These are phyloP conservation scores for Poeciliopsis turneri DNA, from an alignment of 2,797 vertebrate species.

Conservation along the genomic window DNA sequence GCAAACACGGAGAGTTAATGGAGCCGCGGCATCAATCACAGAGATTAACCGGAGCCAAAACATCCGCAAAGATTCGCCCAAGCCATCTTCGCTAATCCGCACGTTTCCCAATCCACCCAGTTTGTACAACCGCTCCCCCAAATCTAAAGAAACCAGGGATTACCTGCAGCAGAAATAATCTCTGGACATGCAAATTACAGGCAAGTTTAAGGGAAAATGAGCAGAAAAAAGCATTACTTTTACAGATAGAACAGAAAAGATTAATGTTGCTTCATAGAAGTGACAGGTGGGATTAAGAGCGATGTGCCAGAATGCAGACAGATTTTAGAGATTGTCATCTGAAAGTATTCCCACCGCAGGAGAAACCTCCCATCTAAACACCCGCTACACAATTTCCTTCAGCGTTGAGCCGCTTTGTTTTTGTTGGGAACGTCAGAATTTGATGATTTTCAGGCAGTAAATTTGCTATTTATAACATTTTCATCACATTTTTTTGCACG, in stretches of 20 bases:
- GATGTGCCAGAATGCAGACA: not conserved
- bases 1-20: slow-evolving; percentile 66
- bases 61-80: slow-evolving; percentile 48
- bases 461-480: not conserved
- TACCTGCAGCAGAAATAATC: slow-evolving; percentile 22
- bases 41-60: slow-evolving; percentile 64
- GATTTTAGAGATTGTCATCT: not conserved
- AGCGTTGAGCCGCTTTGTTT: not conserved
- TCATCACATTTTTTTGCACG: too few relatives aligned
- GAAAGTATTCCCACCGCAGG: not conserved
- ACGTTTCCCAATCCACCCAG: slow-evolving; percentile 35
- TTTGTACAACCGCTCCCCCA: slow-evolving; percentile 1
- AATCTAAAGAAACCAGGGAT: slow-evolving; percentile 29
- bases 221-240: slow-evolving; percentile 14
- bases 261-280: not conserved
- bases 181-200: slow-evolving; percentile 5
- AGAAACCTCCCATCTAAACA: not conserved
- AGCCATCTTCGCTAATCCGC: slow-evolving; percentile 53
- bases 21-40: slow-evolving; percentile 68
- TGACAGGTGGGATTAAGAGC: not conserved
- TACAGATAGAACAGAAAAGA: not conserved
- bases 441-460: not conserved
- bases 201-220: not conserved
- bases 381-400: not conserved
- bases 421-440: not conserved